Evolutionary conservation across 2,888 invertebrate genomes (phyloP), one percentile per base, ranked within the genome.

Genomic region (Merodon equestris): DNA sequence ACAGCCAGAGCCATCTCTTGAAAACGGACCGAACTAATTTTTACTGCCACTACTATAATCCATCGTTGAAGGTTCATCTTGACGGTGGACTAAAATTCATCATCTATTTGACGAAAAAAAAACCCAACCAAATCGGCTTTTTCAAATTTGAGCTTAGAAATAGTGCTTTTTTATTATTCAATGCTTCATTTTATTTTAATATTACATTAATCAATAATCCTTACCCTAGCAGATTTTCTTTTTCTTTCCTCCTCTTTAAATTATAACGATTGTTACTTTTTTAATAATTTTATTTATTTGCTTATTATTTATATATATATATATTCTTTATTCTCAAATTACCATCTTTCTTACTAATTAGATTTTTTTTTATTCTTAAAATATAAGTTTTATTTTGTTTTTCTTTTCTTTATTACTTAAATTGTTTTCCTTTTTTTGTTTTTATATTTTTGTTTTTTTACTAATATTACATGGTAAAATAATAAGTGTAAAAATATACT

Each of bases 131-230:
- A 2, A 7, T 27, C 27, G 2, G 27, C 2, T 72, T 73, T 74
- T 79, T 68, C 63, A 79, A 79, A 63, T 79, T 79, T 74, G 79
- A 79, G 74, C 79, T 79, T 79, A 79, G 79, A 79, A 79, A 79
- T 79, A 74, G 68, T 79, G 74, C 73, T 73, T 79, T 71, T 79
- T 79, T 79, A 74, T 27, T 4, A 4, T 79, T 73, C 63, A 73
- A 73, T 73, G 63, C 47, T 74, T 70, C 66, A 70, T 73, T 70
- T 64, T 45, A 48, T 79, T 45, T 68, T 73, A 73, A 60, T 73
- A 64, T 79, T 79, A 79, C 73, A 73, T 79, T 79, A 68, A 73
- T 79, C 73, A 73, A 66, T 72, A 67, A 57, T 67, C 47, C 79
- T 79, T 79, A 79, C 63, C 63, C 79, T 79, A 79, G 63, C 64